Evolutionary conservation across 2,888 invertebrate genomes (phyloP), one percentile per base, ranked within the genome.

Genomic region (Oscheius sp.): DNA sequence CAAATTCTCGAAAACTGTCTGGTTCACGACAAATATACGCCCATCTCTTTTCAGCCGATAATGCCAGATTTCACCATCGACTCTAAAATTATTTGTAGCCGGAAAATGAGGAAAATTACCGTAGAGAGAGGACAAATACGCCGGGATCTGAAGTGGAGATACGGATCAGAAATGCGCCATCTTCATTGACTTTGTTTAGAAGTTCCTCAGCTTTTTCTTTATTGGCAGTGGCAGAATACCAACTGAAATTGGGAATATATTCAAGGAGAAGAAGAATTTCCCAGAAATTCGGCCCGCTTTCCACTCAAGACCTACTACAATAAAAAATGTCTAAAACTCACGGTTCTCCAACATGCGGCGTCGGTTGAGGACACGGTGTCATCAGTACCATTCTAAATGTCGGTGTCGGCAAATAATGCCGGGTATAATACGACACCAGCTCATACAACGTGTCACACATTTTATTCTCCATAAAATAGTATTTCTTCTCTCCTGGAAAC

Each of bases 1-100:
- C n/a, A 99, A 91, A 87, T 94, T 96, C 90, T 98, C 98, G 90
- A 98, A 99, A 88, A 94, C 93, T 93, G 43, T 97, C 95, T 88
- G 85, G 69, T 86, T 86, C 12, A 88, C 87, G 23, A 88, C 84
- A 69, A 88, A 88, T 23, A 88, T 86, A 9, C 88, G 79, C 1
- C 88, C 88, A 53, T 88, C 88, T 64, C 94, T 92, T 89, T 94
- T 94, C 76, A 99, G 94, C 64, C 96, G 92, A 89, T 97, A 99
- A 89, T 99, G 98, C 89, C 98, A 98, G 79, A 97, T 96, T 89
- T 95, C 94, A 69, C 93, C 94, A 85, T 95, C 95, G 1, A 94
- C 94, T 87, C 95, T 95, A 64, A 41, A 75, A 55, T n/a, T 27
- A n/a, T 12, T 0, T 0, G n/a, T 21, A 29, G 43, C 2, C 23